These are phyloP conservation scores for Xestoiulus laeticollis DNA, from an alignment of 2,888 invertebrate genomes.

Conservation along the genomic window DNA sequence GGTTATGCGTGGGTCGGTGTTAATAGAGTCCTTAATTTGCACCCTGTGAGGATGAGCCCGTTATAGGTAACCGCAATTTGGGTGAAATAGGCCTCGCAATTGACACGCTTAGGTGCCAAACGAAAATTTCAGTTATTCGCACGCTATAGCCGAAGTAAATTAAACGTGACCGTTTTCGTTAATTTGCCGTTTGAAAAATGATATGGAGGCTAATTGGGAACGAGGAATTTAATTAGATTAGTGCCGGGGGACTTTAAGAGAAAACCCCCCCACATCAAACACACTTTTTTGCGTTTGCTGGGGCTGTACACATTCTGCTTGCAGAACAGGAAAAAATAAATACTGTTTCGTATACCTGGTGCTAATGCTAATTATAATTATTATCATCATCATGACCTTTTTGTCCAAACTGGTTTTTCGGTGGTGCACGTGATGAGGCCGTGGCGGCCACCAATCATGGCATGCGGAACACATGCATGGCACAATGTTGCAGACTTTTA, in stretches of 20 bases:
- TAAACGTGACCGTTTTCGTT: constrained; percentile 12
- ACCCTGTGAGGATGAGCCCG: neutral
- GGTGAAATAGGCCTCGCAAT: neutral
- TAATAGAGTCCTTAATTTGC: neutral
- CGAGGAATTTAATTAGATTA: constrained; percentile 4
- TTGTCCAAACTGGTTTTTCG: neutral
- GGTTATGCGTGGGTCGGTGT: neutral
- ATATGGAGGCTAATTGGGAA: neutral
- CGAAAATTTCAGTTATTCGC: neutral
- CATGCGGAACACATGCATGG: neutral
- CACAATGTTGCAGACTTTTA: neutral
- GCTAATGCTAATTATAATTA: neutral
- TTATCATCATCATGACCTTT: constrained; percentile 7
- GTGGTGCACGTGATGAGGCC: constrained; percentile 12
- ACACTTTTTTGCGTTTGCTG: neutral
- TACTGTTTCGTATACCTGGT: neutral
- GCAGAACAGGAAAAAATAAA: neutral
- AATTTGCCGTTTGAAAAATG: neutral
- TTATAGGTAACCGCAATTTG: neutral
- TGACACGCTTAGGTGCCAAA: neutral
- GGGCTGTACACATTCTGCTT: neutral
- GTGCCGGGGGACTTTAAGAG: neutral
- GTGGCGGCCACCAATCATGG: neutral
- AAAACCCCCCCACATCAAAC: neutral
- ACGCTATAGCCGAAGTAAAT: neutral